Conservation (phyloP, 2,113 vertebrate species). For the Gnathonemus echidnorhynchus region DNA sequence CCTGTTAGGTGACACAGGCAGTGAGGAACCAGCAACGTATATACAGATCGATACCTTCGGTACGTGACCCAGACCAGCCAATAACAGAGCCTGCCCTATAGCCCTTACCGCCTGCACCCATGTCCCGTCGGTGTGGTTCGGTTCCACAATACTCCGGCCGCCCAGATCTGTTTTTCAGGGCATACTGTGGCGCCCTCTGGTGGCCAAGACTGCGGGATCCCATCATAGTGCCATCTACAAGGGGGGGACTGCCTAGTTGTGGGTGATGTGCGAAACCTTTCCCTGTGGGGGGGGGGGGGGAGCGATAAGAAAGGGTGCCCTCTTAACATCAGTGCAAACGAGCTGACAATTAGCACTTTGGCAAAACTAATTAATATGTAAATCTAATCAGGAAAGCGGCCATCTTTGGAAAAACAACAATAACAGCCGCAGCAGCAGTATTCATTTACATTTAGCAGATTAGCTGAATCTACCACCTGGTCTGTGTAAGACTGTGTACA, state of each 20-base stretch:
- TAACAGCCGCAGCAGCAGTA: not conserved
- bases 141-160: constrained; percentile 51
- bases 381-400: not conserved
- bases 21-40: not conserved
- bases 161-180: constrained; percentile 40
- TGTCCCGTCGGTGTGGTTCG: constrained; percentile 52
- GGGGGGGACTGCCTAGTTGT: constrained; percentile 36
- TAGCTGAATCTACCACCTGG: not conserved
- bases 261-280: constrained; percentile 42
- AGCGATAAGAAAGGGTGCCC: not conserved
- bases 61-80: not conserved
- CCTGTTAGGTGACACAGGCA: not conserved
- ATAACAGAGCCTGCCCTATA: not conserved
- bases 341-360: not conserved
- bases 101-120: constrained; percentile 48
- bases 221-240: constrained; percentile 38
- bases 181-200: constrained; percentile 49
- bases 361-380: not conserved
- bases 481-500: not conserved
- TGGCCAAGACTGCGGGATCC: constrained; percentile 59
- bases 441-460: not conserved
- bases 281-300: constrained; percentile 32
- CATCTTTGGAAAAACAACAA: not conserved
- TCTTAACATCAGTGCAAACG: not conserved
- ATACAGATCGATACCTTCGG: not conserved